Evolutionary conservation across 2,113 vertebrate species (phyloP), one percentile per base, ranked within the genome.

Genomic region (Tiliqua scincoides): DNA sequence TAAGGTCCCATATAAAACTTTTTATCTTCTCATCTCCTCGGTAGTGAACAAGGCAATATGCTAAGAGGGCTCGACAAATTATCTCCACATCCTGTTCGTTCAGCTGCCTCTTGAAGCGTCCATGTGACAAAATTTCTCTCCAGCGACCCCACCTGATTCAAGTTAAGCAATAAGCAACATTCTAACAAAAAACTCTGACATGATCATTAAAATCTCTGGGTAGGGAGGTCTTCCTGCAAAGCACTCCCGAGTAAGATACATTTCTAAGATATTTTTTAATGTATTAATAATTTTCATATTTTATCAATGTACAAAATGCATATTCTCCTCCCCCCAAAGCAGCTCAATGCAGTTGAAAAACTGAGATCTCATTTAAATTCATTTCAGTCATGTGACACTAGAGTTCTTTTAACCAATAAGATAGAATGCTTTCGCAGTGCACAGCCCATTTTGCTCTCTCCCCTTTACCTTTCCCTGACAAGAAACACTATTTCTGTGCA

Each of bases 1-100:
- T 99, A 76, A 99, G 97, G 93, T 99, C 99, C 99, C 99, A 99
- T 95, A 99, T 99, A 94, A 99, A 99, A 93, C 98, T 97, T 95
- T 99, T 99, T 87, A 99, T 99, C 95, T 99, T 99, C 95, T 99
- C 99, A 89, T 99, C 99, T 68, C 99, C 99, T 84, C 98, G 96
- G 93, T 99, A 99, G 95, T 99, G 99, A 88, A 99, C 96, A 20
- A 99, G 96, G 87, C 99, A 99, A 92, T 99, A 99, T 25, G 98
- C 95, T 85, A 99, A 95, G 0, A 99, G 97, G 1, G 98, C 98
- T 81, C 99, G 93, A 93, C 99, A 99, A 91, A 99, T 99, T 32
- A 97, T 97, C 91, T 99, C 99, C 84, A 99, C 98, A n/a, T 99
- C 99, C 1, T 97, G 97, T 75, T 99, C 99, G 0, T 96, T 98